phyloP scores from a whole-genome alignment of 2,888 invertebrate genomes.

The Caenorhabditis sp. region DNA sequence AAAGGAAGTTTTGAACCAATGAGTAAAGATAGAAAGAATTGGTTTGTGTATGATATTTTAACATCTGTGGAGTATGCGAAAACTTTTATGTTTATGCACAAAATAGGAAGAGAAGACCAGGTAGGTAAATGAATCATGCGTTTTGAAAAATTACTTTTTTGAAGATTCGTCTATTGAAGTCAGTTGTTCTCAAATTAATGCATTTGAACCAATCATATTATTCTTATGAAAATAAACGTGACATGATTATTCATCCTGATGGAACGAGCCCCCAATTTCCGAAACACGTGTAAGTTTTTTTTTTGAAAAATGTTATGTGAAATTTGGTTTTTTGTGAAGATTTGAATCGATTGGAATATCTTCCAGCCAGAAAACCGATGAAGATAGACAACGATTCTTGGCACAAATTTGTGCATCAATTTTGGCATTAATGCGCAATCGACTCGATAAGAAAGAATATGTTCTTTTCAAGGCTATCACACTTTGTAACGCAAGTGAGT shows the following conservation, averaged over 20 bases:
- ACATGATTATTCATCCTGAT: conserved; percentile 44
- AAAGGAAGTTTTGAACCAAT: conserved; percentile 10
- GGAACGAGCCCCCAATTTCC: conserved; percentile 35
- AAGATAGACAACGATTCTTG: conserved; percentile 2
- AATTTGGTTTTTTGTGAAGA: not conserved
- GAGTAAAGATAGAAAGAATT: conserved; percentile 23
- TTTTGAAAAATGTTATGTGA: not conserved
- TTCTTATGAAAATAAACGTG: conserved; percentile 44
- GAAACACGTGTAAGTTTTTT: not conserved
- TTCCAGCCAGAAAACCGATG: no score
- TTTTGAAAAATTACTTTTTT: not conserved
- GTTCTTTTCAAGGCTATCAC: conserved; percentile 51
- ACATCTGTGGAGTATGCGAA: conserved; percentile 53
- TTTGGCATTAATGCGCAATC: conserved; percentile 13
- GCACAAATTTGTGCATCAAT: conserved; percentile 14
- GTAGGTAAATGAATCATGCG: no score
- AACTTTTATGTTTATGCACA: conserved; percentile 53
- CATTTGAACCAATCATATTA: conserved; percentile 42
- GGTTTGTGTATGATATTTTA: conserved; percentile 49
- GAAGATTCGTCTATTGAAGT: conserved; percentile 22
- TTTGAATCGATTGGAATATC: not conserved
- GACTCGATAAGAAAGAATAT: conserved; percentile 47
- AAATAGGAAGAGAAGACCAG: conserved; percentile 34
- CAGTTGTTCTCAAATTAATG: conserved; percentile 36
- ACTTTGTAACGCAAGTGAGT: conserved; percentile 52